These are phyloP conservation scores for Sycophila sp. DNA, from an alignment of 1,140 invertebrate species.

Conservation along the genomic window DNA sequence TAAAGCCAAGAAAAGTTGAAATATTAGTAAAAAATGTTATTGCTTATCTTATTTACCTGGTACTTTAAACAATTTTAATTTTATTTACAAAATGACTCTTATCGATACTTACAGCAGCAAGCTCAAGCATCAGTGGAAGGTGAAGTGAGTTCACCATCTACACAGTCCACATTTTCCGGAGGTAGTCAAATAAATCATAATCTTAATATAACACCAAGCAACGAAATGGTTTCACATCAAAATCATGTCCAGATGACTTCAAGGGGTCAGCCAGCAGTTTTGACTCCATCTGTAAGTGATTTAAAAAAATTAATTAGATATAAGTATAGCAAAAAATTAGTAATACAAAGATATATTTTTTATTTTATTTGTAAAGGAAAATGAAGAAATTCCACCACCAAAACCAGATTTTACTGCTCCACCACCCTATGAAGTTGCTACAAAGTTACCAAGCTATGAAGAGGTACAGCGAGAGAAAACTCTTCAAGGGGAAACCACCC, in stretches of 20 bases:
- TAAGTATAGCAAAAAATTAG: too few relatives aligned
- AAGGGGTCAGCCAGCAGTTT: neutral
- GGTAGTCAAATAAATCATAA: slow-evolving; percentile 7
- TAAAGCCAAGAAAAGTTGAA: neutral
- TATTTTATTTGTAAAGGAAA: slow-evolving; percentile 35
- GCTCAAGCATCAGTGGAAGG: slow-evolving; percentile 10
- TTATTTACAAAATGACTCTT: neutral
- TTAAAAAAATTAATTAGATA: neutral
- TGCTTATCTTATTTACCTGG: neutral
- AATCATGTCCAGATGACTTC: slow-evolving; percentile 22
- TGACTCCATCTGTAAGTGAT: slow-evolving; percentile 5
- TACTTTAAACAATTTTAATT: slow-evolving; percentile 14
- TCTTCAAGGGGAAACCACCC: slow-evolving; percentile 75
- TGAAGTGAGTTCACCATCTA: slow-evolving; percentile 7
- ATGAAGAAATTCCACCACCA: slow-evolving; percentile 77
- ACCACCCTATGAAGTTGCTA: slow-evolving; percentile 84
- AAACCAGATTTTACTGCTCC: slow-evolving; percentile 85
- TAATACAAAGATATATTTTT: neutral
- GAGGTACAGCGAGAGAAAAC: slow-evolving; percentile 88
- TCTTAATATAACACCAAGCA: neutral
- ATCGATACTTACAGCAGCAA: slow-evolving; percentile 11
- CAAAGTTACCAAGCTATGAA: slow-evolving; percentile 89
- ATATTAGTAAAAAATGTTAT: slow-evolving; percentile 1
- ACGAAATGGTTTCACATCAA: slow-evolving; percentile 3
- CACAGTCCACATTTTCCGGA: slow-evolving; percentile 7